A percentile compares a stretch with the other conserved stretches of the same genome.
Conservation (phyloP, 2,797 vertebrate species). For the Lophura swinhoii region DNA sequence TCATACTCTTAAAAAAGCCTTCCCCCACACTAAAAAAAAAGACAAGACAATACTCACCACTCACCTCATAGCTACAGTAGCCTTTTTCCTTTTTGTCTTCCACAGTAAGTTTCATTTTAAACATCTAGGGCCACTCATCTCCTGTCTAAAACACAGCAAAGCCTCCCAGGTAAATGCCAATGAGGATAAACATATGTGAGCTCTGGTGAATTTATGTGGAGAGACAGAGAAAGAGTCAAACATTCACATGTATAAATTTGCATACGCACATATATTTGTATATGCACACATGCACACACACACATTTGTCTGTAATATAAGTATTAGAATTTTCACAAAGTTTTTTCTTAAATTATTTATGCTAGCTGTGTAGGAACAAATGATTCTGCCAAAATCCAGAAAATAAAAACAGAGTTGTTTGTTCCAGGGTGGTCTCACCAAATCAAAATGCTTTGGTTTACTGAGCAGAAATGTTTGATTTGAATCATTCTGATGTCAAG, state of each 20-base stretch:
- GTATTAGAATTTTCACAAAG: neutral
- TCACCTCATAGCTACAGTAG: neutral
- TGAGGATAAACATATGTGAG: neutral
- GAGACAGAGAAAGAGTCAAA: neutral
- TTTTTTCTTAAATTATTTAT: neutral
- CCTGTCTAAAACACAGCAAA: neutral
- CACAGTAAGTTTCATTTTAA: neutral
- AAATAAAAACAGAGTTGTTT: slow-evolving; percentile 30
- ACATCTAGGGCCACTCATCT: neutral
- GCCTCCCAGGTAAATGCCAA: neutral
- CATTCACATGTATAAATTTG: neutral
- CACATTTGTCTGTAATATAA: neutral
- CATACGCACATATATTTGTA: neutral
- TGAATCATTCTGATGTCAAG: slow-evolving; percentile 53
- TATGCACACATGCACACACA: neutral
- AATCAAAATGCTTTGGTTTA: slow-evolving; percentile 49
- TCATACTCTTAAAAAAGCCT: neutral
- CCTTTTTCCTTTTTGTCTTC: accelerated
- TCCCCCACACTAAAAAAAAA: neutral
- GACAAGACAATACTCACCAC: neutral
- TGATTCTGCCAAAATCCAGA: neutral
- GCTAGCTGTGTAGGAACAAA: neutral
- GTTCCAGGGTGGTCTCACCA: neutral
- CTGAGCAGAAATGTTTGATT: slow-evolving; percentile 43
- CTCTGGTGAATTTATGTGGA: neutral